Base-by-base conservation (phyloP, 2,797 vertebrate species). In the Catharus ustulatus region DNA sequence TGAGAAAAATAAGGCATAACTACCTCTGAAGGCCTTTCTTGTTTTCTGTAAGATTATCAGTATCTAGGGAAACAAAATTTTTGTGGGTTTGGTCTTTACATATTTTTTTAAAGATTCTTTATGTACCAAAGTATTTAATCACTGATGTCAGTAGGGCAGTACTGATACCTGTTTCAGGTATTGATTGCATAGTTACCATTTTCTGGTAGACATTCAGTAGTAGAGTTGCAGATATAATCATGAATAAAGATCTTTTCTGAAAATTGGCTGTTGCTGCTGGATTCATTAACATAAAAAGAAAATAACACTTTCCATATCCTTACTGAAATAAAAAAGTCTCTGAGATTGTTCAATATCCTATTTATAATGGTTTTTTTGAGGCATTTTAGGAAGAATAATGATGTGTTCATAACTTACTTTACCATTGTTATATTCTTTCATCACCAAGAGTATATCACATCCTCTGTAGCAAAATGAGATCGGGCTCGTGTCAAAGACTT, bases 101-200 rank as follows among this genome's bases (percentile, higher is more conserved):
- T 76, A 16, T 57, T 46, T 92, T 87, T 95, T 64, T 66, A 93
- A 91, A 71, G 40, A 81, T 95, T 89, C 66, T 77, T 95, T 93
- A 91, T 96, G 84, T 98, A 90, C 93, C 93, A 96, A 95, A 97
- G 74, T 89, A 94, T 97, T 98, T 97, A 96, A 94, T 97, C 79
- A 91, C 71, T 88, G 89, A 90, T 96, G 96, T 96, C 90, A 91
- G 92, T 86, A 97, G 94, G 97, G 85, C 90, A 95, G 85, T 97
- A 96, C 97, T 97, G 97, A 97, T 98, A 98, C 77, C 84, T 92
- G 40, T 97, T 97, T 97, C 93, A 95, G 79, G 79, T 94, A 75
- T 72, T 78, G 82, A 91, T 94, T 90, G 52, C 61, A 75, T 84
- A 74, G 68, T 64, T 85, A 38, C 61, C 38, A 71, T 93, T 97